Conservation (phyloP, 2,113 vertebrate genomes). For the Fukomys damarensis region DNA sequence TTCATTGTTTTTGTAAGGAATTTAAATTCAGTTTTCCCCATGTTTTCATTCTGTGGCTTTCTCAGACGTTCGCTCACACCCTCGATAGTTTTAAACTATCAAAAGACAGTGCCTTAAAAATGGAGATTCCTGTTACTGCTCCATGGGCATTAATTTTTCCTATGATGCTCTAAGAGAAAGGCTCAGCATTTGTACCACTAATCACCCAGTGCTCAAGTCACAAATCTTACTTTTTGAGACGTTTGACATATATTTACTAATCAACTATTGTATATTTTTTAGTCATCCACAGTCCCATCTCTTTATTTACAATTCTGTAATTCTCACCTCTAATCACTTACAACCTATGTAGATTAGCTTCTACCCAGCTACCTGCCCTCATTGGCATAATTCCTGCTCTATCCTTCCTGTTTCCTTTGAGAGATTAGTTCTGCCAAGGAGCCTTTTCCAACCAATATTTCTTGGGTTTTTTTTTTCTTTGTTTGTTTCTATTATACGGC, state of each 20-base stretch:
- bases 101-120: constrained; percentile 41
- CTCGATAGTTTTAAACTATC: constrained; percentile 8
- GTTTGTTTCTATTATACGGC: background rate
- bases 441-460: background rate
- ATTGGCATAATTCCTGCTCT: background rate
- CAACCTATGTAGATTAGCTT: background rate
- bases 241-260: background rate
- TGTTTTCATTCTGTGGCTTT: constrained; percentile 44
- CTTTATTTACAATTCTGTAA: background rate
- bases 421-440: background rate
- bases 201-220: background rate
- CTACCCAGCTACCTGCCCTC: background rate
- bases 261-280: background rate
- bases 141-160: constrained; percentile 2
- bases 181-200: background rate
- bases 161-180: background rate
- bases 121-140: constrained; percentile 28
- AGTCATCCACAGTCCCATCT: background rate
- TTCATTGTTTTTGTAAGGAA: background rate
- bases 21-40: background rate
- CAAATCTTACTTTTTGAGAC: background rate
- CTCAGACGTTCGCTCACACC: background rate
- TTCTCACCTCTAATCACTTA: background rate
- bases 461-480: background rate
- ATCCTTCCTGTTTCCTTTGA: background rate